Conservation (phyloP, 2,113 vertebrate genomes). For the Trichechus manatus region DNA sequence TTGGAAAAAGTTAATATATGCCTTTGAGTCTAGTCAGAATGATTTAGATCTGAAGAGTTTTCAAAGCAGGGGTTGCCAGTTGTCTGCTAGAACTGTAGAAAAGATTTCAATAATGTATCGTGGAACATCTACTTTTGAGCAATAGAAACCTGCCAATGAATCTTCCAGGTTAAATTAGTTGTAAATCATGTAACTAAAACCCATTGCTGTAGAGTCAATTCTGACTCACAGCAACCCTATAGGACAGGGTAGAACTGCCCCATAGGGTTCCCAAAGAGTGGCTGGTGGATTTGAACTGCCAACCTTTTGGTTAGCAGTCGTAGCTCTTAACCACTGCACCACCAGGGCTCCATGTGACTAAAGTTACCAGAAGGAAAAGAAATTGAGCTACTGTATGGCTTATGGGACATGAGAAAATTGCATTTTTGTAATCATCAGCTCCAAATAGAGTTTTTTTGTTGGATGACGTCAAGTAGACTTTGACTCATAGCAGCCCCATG, state of each 20-base stretch:
- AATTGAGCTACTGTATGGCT: background rate
- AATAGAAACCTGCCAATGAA: background rate
- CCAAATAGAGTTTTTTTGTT: background rate
- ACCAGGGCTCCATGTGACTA: background rate
- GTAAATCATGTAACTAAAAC: background rate
- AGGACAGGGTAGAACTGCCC: too few species aligned
- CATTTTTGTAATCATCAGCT: background rate
- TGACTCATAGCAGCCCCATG: background rate
- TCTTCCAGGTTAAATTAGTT: constrained; percentile 1
- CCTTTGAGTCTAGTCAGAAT: background rate
- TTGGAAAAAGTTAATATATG: background rate
- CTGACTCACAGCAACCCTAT: too few species aligned
- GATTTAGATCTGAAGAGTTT: background rate
- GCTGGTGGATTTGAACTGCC: too few species aligned
- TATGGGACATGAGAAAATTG: background rate
- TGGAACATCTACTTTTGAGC: background rate
- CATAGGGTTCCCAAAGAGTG: too few species aligned
- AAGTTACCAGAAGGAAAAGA: background rate
- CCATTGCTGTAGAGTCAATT: too few species aligned
- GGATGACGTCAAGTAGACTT: background rate
- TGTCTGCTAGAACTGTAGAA: background rate
- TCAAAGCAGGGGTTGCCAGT: background rate
- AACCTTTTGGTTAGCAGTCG: too few species aligned
- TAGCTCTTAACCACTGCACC: too few species aligned
- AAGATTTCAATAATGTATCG: background rate